Evolutionary conservation across 2,888 invertebrate genomes (phyloP).

Genomic region (Coronaproctus castanopsis): DNA sequence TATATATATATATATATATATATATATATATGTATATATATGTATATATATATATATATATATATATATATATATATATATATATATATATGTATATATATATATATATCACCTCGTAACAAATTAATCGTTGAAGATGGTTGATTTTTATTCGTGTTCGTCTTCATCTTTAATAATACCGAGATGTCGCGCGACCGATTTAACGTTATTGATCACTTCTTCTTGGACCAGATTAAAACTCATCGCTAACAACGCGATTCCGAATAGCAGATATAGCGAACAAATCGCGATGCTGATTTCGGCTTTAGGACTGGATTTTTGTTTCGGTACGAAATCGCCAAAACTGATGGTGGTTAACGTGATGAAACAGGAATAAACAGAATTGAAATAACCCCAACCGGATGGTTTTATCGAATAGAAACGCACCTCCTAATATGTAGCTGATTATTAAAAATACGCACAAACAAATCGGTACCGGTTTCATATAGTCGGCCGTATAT

Average conservation of each 20-base stretch:
- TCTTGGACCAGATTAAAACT: constrained; percentile 91
- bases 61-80: no score
- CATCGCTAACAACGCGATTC: constrained; percentile 86
- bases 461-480: constrained; percentile 72
- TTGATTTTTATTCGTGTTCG: constrained; percentile 14
- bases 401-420: constrained; percentile 66
- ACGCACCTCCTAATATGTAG: constrained; percentile 74
- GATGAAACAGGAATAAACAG: constrained; percentile 84
- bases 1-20: no score
- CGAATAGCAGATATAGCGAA: constrained; percentile 78
- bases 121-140: constrained; percentile 30
- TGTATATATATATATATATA: no score
- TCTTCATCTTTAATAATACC: constrained; percentile 52
- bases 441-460: constrained; percentile 72
- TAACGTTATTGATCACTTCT: constrained; percentile 73
- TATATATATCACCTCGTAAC: no score
- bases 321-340: constrained; percentile 76
- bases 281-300: constrained; percentile 59
- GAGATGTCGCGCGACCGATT: constrained; percentile 60
- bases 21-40: no score
- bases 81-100: no score
- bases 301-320: constrained; percentile 33
- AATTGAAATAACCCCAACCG: constrained; percentile 60
- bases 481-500: constrained; percentile 38
- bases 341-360: constrained; percentile 84